Evolutionary conservation across 2,888 invertebrate species (phyloP).

Genomic region (Hypolimnas misippus): DNA sequence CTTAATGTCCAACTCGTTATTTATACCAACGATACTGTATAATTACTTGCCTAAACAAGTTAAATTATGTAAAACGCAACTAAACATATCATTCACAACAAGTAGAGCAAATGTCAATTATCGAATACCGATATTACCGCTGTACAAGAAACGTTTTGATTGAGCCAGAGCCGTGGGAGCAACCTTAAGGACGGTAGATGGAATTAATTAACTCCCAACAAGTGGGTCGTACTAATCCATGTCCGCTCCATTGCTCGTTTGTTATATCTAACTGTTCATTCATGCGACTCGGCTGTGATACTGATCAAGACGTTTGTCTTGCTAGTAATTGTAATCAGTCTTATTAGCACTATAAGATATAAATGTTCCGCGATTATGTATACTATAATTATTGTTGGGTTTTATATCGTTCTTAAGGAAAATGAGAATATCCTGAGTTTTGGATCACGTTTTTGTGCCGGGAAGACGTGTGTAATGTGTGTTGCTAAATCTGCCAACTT

Average conservation of each 20-base stretch:
- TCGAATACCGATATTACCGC: slow-evolving; percentile 21
- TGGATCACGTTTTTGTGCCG: too few species aligned
- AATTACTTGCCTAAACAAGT: slow-evolving; percentile 6
- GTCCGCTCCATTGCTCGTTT: slow-evolving; percentile 43
- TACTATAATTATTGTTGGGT: neutral
- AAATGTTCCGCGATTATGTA: too few species aligned
- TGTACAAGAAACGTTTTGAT: slow-evolving; percentile 32
- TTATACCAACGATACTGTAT: neutral
- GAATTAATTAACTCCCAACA: slow-evolving; percentile 47
- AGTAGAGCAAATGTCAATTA: slow-evolving; percentile 28
- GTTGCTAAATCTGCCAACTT: too few species aligned
- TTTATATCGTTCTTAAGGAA: too few species aligned
- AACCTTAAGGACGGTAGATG: slow-evolving; percentile 46
- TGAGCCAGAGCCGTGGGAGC: slow-evolving; percentile 42
- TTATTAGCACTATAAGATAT: slow-evolving; percentile 10
- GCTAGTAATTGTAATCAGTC: slow-evolving; percentile 22
- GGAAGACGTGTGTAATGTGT: too few species aligned
- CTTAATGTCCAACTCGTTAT: neutral
- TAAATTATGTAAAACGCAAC: slow-evolving; percentile 6
- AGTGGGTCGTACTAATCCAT: slow-evolving; percentile 46
- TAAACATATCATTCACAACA: slow-evolving; percentile 9
- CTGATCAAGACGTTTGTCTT: slow-evolving; percentile 31
- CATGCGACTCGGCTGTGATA: slow-evolving; percentile 33
- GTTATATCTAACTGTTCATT: slow-evolving; percentile 42
- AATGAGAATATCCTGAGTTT: too few species aligned